These are phyloP conservation scores for Andrena fulva DNA, from an alignment of 2,888 invertebrate species.

Conservation along the genomic window DNA sequence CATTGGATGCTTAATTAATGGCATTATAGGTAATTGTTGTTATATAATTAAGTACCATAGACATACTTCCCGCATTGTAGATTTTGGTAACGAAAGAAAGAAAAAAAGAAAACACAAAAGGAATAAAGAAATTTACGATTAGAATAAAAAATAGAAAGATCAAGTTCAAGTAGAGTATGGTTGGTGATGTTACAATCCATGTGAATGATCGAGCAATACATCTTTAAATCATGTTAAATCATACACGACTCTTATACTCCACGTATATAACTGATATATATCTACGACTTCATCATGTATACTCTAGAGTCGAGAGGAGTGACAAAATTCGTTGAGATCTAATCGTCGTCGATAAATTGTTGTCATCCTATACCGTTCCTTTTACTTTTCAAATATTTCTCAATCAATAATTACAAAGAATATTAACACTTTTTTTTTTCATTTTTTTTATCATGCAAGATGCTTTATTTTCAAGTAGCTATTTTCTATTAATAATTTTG, in stretches of 20 bases:
- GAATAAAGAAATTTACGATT: slow-evolving; percentile 23
- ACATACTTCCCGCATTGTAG: slow-evolving; percentile 22
- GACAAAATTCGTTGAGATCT: slow-evolving; percentile 40
- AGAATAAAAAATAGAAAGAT: slow-evolving; percentile 32
- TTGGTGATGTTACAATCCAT: slow-evolving; percentile 27
- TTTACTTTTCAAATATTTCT: slow-evolving; percentile 35
- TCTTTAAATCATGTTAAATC: slow-evolving; percentile 27
- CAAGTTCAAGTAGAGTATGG: slow-evolving; percentile 13
- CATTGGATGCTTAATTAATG: slow-evolving; percentile 25
- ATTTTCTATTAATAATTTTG: slow-evolving; percentile 12
- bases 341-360: slow-evolving; percentile 44
- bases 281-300: slow-evolving; percentile 4
- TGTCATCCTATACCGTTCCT: slow-evolving; percentile 28
- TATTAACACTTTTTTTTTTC: slow-evolving; percentile 27
- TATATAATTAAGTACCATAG: slow-evolving; percentile 38
- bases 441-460: slow-evolving; percentile 41
- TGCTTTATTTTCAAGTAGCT: slow-evolving; percentile 51
- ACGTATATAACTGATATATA: slow-evolving; percentile 31
- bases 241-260: slow-evolving; percentile 32
- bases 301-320: slow-evolving; percentile 29
- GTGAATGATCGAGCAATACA: slow-evolving; percentile 34
- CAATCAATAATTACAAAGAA: slow-evolving; percentile 46
- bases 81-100: slow-evolving; percentile 32
- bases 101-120: slow-evolving; percentile 6
- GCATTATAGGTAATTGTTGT: slow-evolving; percentile 9